Base-by-base conservation (phyloP, 2,888 invertebrate species). In the Caenorhabditis becei region DNA sequence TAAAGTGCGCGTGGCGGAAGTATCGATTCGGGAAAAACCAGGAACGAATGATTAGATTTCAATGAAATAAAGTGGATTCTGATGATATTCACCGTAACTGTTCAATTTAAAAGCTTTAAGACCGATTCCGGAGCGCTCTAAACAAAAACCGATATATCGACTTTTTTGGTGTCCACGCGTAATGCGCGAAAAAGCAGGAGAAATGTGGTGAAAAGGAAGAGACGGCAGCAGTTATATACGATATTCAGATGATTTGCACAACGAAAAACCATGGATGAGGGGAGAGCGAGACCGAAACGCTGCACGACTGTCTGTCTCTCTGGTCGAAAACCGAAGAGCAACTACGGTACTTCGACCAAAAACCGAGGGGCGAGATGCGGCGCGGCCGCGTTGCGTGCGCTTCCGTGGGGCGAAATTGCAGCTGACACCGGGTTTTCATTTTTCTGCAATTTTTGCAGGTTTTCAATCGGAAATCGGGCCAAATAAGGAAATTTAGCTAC, bases 261-360 rank as follows among this genome's bases (percentile, higher is more conserved):
- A 67, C 59, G 66, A 69, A 80, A 80, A 80, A 80, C 47, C 69
- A 59, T 24, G 32, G 32, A 44, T 20, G 66, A 51, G 56, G 54
- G 51, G 74, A 51, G 26, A 62, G 16, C 58, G 58, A 62, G 75
- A 75, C 67, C 72, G 49, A 70, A 66, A 66, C 20, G 23, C 28
- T 32, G 23, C 20, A 58, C 63, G 59, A 70, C 71, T 79, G 70
- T 41, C 63, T 51, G 47, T 58, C 44, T 53, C 62, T 49, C 35
- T 83, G 86, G 80, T 82, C 85, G 85, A 87, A 87, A 84, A 86
- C 85, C 84, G 84, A 86, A 85, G 85, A 84, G 79, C 85, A 86
- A 59, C 66, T 77, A 84, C 82, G 84, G 83, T 82, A 79, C 59
- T 65, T 58, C 82, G 72, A 70, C 71, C 81, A 70, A 67, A 54